These are phyloP conservation scores for Meloidogyne exigua DNA, from an alignment of 1,140 invertebrate species.

Conservation along the genomic window DNA sequence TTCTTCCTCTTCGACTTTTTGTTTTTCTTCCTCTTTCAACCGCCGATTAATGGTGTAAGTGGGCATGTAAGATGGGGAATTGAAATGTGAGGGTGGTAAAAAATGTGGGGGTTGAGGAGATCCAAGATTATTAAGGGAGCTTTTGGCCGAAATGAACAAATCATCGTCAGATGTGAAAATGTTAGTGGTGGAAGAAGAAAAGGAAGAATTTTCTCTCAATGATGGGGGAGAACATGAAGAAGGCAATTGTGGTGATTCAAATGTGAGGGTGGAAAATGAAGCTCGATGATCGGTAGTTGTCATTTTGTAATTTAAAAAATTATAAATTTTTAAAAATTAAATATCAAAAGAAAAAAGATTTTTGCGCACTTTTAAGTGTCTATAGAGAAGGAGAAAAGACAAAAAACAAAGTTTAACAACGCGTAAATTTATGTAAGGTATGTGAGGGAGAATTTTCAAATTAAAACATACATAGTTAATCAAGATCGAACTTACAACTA, in stretches of 20 bases:
- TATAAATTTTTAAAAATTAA: not conserved
- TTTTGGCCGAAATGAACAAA: conserved; percentile 4
- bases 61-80: not conserved
- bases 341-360: not conserved
- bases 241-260: not conserved
- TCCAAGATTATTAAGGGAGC: not conserved
- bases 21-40: not conserved
- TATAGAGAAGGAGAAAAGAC: too few species aligned
- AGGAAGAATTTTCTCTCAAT: not conserved
- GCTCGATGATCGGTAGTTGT: not conserved
- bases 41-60: not conserved
- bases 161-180: not conserved
- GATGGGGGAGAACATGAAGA: not conserved
- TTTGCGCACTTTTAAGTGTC: too few species aligned
- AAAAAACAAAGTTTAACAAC: too few species aligned
- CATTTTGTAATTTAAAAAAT: not conserved
- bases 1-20: not conserved
- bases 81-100: not conserved
- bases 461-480: too few species aligned
- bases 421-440: too few species aligned
- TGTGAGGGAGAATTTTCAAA: too few species aligned
- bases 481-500: too few species aligned
- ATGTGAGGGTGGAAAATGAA: not conserved
- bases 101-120: not conserved
- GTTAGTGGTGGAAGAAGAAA: not conserved